A percentile compares a stretch with the other conserved stretches of the same genome.
phyloP scores from a whole-genome alignment of 2,888 invertebrate genomes.

The Lithophane socia region DNA sequence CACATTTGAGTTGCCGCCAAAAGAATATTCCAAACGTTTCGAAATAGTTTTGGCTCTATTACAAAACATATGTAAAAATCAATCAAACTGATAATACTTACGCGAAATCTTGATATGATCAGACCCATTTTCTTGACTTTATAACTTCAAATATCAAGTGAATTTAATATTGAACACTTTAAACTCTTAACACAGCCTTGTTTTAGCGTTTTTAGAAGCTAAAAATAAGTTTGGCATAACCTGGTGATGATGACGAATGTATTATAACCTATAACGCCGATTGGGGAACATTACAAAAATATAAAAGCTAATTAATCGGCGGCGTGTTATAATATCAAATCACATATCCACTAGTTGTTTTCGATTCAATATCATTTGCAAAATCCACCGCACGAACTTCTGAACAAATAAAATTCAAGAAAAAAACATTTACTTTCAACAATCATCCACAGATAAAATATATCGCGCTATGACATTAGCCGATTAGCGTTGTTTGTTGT shows the following conservation, averaged over 20 bases:
- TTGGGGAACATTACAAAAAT: slow-evolving; percentile 66
- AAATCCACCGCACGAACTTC: slow-evolving; percentile 59
- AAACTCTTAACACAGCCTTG: slow-evolving; percentile 73
- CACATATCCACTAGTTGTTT: slow-evolving; percentile 60
- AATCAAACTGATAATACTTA: slow-evolving; percentile 84
- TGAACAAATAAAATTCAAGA: slow-evolving; percentile 63
- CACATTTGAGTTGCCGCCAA: slow-evolving; percentile 86
- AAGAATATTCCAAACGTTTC: slow-evolving; percentile 75
- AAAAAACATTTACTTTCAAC: slow-evolving; percentile 69
- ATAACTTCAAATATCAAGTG: slow-evolving; percentile 59
- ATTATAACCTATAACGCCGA: slow-evolving; percentile 85
- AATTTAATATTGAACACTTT: slow-evolving; percentile 70
- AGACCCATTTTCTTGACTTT: slow-evolving; percentile 90
- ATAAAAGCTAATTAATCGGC: slow-evolving; percentile 63
- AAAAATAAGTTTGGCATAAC: slow-evolving; percentile 86
- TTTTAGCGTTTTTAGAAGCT: slow-evolving; percentile 77
- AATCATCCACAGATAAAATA: slow-evolving; percentile 64
- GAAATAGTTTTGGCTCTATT: slow-evolving; percentile 85
- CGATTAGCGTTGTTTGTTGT: background rate
- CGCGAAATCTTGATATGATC: slow-evolving; percentile 92
- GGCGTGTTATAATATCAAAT: slow-evolving; percentile 58
- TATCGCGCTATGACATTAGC: slow-evolving; percentile 34
- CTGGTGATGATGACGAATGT: slow-evolving; percentile 83
- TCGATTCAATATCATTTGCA: slow-evolving; percentile 59
- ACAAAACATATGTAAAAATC: slow-evolving; percentile 76